Conservation (phyloP, 1,140 invertebrate species). For the Vanessa atalanta region DNA sequence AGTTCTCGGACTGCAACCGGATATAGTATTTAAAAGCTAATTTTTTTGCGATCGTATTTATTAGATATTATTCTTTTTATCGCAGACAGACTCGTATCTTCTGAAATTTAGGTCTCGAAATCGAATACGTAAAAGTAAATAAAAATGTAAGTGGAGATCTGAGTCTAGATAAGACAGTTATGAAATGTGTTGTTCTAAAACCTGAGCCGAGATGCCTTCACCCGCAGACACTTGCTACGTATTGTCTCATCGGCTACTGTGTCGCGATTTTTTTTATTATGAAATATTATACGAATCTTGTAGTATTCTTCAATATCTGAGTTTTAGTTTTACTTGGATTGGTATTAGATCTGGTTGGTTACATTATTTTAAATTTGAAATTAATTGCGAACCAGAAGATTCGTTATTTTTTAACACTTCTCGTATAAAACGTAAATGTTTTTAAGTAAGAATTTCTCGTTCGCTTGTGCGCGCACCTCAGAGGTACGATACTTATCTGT, state of each 20-base stretch:
- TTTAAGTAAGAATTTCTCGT: neutral
- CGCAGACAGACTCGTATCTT: slow-evolving; percentile 1
- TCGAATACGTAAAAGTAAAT: slow-evolving; percentile 3
- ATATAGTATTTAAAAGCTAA: slow-evolving; percentile 19
- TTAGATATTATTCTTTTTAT: slow-evolving; percentile 11
- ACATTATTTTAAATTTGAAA: too few relatives aligned
- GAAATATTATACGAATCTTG: too few relatives aligned
- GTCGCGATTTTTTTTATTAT: too few relatives aligned
- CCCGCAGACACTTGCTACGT: too few relatives aligned
- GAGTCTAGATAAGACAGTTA: neutral
- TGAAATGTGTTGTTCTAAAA: neutral
- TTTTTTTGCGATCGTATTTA: slow-evolving; percentile 18
- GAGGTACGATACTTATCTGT: neutral
- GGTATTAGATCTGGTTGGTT: too few relatives aligned
- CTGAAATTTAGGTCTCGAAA: neutral
- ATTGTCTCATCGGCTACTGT: too few relatives aligned
- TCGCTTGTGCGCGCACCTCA: neutral
- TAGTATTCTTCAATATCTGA: too few relatives aligned
- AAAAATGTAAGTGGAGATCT: neutral
- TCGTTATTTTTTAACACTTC: too few relatives aligned
- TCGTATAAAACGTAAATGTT: neutral
- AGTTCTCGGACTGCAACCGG: slow-evolving; percentile 13
- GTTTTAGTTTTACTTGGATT: too few relatives aligned
- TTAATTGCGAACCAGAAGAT: too few relatives aligned
- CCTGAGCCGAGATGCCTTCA: too few relatives aligned